Evolutionary conservation across 2,113 vertebrate species (phyloP).

Genomic region (Indri indri): DNA sequence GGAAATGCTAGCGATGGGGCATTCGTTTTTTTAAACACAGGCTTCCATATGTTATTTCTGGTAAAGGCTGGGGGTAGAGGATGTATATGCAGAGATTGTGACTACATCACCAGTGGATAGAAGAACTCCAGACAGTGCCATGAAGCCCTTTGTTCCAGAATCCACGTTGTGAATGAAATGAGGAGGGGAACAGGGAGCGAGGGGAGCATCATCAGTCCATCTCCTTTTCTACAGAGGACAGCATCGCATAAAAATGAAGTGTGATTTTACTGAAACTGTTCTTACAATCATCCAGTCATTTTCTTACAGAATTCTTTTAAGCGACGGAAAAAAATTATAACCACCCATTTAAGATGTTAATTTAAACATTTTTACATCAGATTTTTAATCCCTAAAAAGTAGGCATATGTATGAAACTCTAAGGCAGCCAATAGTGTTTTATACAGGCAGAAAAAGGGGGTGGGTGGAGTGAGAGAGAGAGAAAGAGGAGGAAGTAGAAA

Average conservation of each 20-base stretch:
- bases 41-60: background rate
- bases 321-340: background rate
- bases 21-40: background rate
- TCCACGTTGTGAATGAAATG: background rate
- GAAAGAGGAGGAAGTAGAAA: background rate
- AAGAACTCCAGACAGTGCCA: background rate
- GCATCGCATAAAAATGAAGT: background rate
- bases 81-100: background rate
- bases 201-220: background rate
- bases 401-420: background rate
- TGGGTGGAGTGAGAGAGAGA: background rate
- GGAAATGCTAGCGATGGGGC: background rate
- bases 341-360: background rate
- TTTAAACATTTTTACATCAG: background rate
- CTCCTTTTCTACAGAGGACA: background rate
- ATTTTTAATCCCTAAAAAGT: background rate
- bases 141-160: background rate
- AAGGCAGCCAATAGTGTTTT: background rate
- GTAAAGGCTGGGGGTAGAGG: background rate
- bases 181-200: background rate
- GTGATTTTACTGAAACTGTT: background rate
- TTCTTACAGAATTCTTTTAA: background rate
- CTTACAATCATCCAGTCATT: background rate
- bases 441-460: background rate
- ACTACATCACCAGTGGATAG: background rate